These are phyloP conservation scores for Anoplopoma fimbria DNA, from an alignment of 2,113 vertebrate genomes.

Conservation along the genomic window DNA sequence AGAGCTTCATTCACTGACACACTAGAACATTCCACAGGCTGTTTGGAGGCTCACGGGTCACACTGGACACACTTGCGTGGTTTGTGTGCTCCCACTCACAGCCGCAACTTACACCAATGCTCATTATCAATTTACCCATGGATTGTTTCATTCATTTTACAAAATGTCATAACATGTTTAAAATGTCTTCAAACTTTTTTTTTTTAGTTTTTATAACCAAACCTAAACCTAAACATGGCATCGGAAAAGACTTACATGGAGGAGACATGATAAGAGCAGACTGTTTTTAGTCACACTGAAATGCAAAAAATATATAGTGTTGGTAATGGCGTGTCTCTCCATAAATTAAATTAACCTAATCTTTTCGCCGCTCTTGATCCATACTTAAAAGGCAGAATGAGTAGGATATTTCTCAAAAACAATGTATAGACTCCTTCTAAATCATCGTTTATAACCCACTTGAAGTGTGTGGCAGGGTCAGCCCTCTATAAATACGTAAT, in stretches of 20 bases:
- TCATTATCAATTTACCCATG: not conserved
- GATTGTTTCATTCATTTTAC: not conserved
- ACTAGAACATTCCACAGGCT: slow-evolving; percentile 74
- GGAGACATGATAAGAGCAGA: not conserved
- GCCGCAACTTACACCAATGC: not conserved
- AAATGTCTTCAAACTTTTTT: not conserved
- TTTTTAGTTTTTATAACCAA: not conserved
- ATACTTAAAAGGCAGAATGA: too few species aligned
- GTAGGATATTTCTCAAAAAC: too few species aligned
- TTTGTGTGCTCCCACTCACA: not conserved
- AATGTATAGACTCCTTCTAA: too few species aligned
- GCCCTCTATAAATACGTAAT: too few species aligned
- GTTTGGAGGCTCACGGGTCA: slow-evolving; percentile 24
- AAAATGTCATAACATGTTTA: not conserved
- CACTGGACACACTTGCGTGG: not conserved
- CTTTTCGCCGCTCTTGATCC: too few species aligned
- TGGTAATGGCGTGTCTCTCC: too few species aligned
- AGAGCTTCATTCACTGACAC: slow-evolving; percentile 76
- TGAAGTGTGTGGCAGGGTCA: too few species aligned
- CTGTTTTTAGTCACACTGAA: not conserved
- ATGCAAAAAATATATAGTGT: too few species aligned
- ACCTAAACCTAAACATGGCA: not conserved
- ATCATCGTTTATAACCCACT: too few species aligned
- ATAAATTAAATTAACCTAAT: too few species aligned
- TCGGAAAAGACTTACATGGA: not conserved